Percentiles rank a stretch among this genome's conserved stretches.
Evolutionary conservation across 2,113 vertebrate species (phyloP).

Genomic region (Phalacrocorax pelagicus): DNA sequence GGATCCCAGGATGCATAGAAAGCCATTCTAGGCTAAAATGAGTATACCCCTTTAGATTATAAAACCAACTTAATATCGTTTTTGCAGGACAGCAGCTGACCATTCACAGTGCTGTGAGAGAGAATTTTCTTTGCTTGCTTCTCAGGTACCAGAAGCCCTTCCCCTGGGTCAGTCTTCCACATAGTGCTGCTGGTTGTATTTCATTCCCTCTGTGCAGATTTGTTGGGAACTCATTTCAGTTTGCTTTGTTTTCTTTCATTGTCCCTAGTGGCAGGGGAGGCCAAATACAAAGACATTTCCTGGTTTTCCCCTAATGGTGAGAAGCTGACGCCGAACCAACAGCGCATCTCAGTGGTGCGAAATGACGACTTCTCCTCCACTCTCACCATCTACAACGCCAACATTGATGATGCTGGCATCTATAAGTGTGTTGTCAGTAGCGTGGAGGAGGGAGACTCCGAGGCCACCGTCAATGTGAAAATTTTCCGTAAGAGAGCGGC

Average conservation of each 20-base stretch:
- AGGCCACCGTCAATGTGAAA: constrained; percentile 93
- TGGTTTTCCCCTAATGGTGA: constrained; percentile 95
- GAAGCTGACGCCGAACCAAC: constrained; percentile 85
- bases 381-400: constrained; percentile 93
- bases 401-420: constrained; percentile 88
- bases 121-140: background rate
- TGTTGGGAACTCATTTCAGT: background rate
- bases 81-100: background rate
- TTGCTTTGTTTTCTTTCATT: background rate
- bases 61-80: background rate
- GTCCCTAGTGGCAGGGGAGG: constrained; percentile 84
- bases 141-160: background rate
- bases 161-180: background rate
- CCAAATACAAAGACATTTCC: constrained; percentile 88
- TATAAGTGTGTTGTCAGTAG: constrained; percentile 92
- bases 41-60: background rate
- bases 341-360: constrained; percentile 87
- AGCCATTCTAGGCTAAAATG: background rate
- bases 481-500: constrained; percentile 88
- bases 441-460: constrained; percentile 80
- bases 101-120: background rate
- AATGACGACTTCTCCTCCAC: constrained; percentile 90
- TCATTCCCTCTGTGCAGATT: background rate
- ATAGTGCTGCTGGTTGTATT: background rate
- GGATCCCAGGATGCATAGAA: background rate